Evolutionary conservation across 1,140 invertebrate genomes (phyloP).

Genomic region (Geopemphigus sp.): DNA sequence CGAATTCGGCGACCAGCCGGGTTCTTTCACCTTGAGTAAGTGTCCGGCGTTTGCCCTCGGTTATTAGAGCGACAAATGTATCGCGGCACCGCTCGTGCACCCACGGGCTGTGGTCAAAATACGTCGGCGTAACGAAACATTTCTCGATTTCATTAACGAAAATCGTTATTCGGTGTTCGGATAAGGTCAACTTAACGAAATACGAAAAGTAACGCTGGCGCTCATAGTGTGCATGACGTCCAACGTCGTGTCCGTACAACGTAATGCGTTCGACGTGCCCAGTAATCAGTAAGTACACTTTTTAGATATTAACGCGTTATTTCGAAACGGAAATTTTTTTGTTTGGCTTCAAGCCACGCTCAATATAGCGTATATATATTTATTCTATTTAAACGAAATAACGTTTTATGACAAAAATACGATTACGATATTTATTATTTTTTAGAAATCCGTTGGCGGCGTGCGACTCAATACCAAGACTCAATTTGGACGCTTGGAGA

Average conservation of each 20-base stretch:
- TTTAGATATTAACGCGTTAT: neutral
- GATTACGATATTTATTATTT: neutral
- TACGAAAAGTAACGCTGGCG: constrained; percentile 4
- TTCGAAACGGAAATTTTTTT: too few relatives aligned
- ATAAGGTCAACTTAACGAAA: constrained; percentile 29
- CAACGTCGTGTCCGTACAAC: neutral
- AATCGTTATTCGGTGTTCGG: too few relatives aligned
- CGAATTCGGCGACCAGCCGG: constrained; percentile 66
- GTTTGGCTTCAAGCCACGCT: too few relatives aligned
- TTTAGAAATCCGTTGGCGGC: neutral
- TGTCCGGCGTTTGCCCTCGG: too few relatives aligned
- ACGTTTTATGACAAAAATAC: too few relatives aligned
- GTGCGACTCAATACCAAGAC: neutral
- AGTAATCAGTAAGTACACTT: neutral
- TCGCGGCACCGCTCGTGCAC: too few relatives aligned
- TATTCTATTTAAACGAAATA: too few relatives aligned
- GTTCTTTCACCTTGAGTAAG: constrained; percentile 70
- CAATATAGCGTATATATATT: too few relatives aligned
- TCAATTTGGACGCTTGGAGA: neutral
- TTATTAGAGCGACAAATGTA: too few relatives aligned
- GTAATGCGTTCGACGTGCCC: neutral
- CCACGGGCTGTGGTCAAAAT: too few relatives aligned
- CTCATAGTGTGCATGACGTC: neutral
- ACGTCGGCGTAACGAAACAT: too few relatives aligned
- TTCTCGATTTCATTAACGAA: too few relatives aligned